These are phyloP conservation scores for Latrodectus hesperus DNA, from an alignment of 2,888 invertebrate genomes.

Conservation along the genomic window DNA sequence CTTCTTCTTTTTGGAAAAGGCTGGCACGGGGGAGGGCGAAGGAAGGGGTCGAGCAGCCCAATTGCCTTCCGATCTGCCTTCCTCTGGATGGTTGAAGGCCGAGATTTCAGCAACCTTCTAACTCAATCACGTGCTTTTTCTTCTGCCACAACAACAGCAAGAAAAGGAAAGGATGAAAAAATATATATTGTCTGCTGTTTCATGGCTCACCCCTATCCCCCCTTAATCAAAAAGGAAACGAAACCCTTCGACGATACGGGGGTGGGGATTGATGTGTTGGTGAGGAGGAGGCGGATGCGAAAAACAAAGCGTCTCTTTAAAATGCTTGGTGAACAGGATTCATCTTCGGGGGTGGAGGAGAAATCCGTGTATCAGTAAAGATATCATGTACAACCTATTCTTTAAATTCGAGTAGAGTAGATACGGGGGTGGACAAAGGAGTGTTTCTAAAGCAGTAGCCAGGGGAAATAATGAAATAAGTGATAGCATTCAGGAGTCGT, in stretches of 20 bases:
- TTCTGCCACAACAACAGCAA: constrained; percentile 30
- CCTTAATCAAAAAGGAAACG: constrained; percentile 10
- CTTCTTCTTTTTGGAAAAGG: constrained; percentile 20
- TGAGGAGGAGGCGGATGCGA: not conserved
- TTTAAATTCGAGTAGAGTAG: too few species aligned
- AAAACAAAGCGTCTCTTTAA: constrained; percentile 36
- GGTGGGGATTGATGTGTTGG: not conserved
- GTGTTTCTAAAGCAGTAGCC: too few species aligned
- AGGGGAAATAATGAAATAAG: too few species aligned
- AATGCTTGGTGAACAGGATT: constrained; percentile 22
- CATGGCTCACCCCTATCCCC: not conserved
- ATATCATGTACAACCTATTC: constrained; percentile 14
- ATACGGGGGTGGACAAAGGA: too few species aligned
- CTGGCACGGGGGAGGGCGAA: constrained; percentile 5
- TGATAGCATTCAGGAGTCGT: too few species aligned
- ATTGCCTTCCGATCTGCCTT: constrained; percentile 53
- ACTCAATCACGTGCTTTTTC: constrained; percentile 59
- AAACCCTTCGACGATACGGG: not conserved
- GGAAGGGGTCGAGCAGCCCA: constrained; percentile 26
- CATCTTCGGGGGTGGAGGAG: not conserved
- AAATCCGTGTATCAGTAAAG: constrained; percentile 4
- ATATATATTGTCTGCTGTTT: not conserved
- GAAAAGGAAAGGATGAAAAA: constrained; percentile 6
- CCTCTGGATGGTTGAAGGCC: constrained; percentile 59
- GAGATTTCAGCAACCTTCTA: constrained; percentile 61